Conservation (phyloP, 2,797 vertebrate genomes). For the Tachyglossus aculeatus region DNA sequence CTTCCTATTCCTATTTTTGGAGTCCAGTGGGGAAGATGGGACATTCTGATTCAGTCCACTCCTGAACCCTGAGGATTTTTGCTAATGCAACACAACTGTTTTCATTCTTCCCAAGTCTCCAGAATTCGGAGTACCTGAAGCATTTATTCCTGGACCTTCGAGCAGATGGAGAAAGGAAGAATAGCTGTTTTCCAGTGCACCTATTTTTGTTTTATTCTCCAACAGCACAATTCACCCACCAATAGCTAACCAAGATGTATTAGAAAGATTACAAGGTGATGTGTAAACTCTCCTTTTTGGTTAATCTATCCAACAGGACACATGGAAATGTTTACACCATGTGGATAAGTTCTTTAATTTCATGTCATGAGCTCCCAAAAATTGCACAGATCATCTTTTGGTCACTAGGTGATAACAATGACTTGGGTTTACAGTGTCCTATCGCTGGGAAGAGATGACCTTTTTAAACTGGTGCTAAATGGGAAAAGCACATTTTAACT, state of each 20-base stretch:
- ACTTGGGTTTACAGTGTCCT: background rate
- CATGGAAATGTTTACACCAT: background rate
- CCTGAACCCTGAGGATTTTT: background rate
- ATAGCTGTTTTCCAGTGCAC: background rate
- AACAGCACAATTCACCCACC: background rate
- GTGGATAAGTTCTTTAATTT: background rate
- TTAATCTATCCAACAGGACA: background rate
- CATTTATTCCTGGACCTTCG: background rate
- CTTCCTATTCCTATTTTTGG: background rate
- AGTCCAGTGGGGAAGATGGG: background rate
- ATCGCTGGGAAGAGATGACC: background rate
- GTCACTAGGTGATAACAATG: background rate
- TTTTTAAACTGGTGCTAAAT: no score
- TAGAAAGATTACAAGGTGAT: background rate
- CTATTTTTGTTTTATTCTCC: background rate
- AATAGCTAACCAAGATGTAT: background rate
- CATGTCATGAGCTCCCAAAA: background rate
- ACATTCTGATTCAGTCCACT: background rate
- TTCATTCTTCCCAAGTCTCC: background rate
- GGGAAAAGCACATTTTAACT: background rate
- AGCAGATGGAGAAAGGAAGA: background rate
- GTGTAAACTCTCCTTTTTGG: background rate
- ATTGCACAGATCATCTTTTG: background rate
- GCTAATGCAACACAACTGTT: background rate
- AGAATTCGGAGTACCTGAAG: background rate